phyloP scores from a whole-genome alignment of 35 echinoderm and acorn worm species.

The Acanthaster planci region DNA sequence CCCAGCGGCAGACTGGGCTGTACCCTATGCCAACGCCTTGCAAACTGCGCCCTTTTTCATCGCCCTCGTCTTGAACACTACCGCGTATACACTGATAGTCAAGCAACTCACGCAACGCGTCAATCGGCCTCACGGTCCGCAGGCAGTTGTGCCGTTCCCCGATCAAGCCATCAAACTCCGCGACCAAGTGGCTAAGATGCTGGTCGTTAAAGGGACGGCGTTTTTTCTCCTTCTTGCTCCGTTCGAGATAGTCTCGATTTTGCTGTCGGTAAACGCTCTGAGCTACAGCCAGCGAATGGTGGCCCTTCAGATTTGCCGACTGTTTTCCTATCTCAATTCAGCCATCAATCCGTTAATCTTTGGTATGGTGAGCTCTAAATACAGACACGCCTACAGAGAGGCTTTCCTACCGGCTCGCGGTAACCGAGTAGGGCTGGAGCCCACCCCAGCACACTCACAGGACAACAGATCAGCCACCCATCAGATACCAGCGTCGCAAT shows the following conservation, averaged over 20 bases:
- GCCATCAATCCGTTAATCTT: constrained; percentile 32
- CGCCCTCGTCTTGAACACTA: constrained; percentile 14
- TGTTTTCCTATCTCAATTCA: constrained; percentile 32
- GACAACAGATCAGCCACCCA: too few relatives aligned
- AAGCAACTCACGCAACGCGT: constrained; percentile 33
- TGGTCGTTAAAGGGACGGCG: constrained; percentile 55
- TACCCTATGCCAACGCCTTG: constrained; percentile 4
- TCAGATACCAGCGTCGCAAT: too few relatives aligned
- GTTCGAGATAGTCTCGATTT: neutral
- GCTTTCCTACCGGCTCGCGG: neutral
- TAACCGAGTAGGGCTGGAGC: neutral
- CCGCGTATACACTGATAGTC: constrained; percentile 50
- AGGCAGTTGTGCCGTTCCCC: constrained; percentile 5
- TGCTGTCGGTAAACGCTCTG: neutral
- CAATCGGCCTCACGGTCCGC: constrained; percentile 25
- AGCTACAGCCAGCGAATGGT: neutral
- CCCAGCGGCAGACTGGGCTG: neutral
- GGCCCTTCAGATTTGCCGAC: neutral
- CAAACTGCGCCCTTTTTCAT: constrained; percentile 26
- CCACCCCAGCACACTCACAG: neutral
- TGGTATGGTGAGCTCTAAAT: neutral
- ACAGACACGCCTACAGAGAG: constrained; percentile 23
- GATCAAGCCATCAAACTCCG: constrained; percentile 45
- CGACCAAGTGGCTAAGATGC: constrained; percentile 74
- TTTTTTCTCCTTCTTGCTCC: constrained; percentile 17